phyloP scores from a whole-genome alignment of 2,797 vertebrate genomes.

The Pseudochromis fuscus region DNA sequence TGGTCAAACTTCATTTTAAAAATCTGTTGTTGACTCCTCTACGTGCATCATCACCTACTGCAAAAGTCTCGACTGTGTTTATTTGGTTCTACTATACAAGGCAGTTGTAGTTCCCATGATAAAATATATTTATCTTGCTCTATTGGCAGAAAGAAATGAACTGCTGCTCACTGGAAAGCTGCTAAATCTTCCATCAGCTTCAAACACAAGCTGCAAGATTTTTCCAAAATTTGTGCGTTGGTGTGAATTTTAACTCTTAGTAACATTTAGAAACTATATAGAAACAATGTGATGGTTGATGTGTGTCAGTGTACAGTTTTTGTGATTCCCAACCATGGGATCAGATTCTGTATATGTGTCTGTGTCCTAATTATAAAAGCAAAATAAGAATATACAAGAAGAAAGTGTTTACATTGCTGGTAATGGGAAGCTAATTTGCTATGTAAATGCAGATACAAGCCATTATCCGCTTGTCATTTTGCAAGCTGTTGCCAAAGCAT shows the following conservation, averaged over 20 bases:
- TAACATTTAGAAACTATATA: conserved; percentile 19
- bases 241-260: neutral
- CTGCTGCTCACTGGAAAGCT: conserved; percentile 21
- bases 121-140: conserved; percentile 25
- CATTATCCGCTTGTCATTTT: neutral
- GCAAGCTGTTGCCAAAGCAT: neutral
- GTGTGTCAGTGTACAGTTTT: neutral
- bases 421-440: neutral
- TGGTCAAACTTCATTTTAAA: conserved; percentile 7
- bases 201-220: conserved; percentile 7
- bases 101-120: neutral
- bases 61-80: conserved; percentile 28
- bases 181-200: conserved; percentile 8
- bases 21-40: conserved; percentile 9
- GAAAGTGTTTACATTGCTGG: neutral
- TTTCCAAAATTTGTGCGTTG: conserved; percentile 11
- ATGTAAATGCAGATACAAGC: neutral
- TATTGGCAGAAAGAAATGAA: conserved; percentile 38
- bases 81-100: conserved; percentile 10
- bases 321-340: too few species aligned
- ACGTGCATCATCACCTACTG: neutral
- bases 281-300: neutral
- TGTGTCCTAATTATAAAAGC: neutral
- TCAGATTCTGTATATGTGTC: neutral
- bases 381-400: neutral